These are phyloP conservation scores for Conchocele bisecta DNA, from an alignment of 2,888 invertebrate species.

Conservation along the genomic window DNA sequence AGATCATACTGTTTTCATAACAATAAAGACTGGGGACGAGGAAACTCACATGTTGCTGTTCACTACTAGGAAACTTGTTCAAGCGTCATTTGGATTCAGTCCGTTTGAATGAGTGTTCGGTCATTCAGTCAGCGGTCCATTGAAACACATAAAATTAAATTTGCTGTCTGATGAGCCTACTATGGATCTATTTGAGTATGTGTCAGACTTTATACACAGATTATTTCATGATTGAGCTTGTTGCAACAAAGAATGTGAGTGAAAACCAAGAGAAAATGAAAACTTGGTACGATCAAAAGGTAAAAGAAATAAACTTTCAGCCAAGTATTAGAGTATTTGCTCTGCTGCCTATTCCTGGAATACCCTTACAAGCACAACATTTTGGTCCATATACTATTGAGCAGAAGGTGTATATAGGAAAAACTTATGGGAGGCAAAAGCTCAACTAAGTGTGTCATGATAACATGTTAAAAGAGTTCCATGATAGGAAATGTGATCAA, in stretches of 20 bases:
- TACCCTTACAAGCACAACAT: too few species aligned
- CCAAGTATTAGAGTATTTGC: constrained; percentile 52
- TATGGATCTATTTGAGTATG: constrained; percentile 35
- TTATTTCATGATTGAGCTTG: constrained; percentile 23
- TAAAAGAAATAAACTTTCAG: constrained; percentile 28
- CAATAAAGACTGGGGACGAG: constrained; percentile 36
- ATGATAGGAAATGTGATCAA: constrained; percentile 40
- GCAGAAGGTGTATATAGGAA: constrained; percentile 30
- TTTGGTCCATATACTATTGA: constrained; percentile 49
- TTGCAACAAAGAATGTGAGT: constrained; percentile 42
- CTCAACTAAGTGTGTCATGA: too few species aligned
- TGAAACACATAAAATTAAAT: constrained; percentile 27
- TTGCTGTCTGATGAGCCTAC: constrained; percentile 9
- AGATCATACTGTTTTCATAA: constrained; percentile 40
- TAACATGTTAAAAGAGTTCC: constrained; percentile 48
- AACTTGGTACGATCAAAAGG: constrained; percentile 41
- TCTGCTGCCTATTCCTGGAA: constrained; percentile 47
- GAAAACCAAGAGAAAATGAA: constrained; percentile 49
- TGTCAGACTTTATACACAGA: constrained; percentile 29
- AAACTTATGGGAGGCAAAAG: constrained; percentile 40
- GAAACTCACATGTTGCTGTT: constrained; percentile 28
- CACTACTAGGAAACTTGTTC: constrained; percentile 35
- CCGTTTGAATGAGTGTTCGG: constrained; percentile 27
- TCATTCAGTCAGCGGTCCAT: constrained; percentile 16
- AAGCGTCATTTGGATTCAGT: constrained; percentile 29